Percentiles rank a stretch among this genome's conserved stretches.
Conservation (phyloP, 2,888 invertebrate genomes). For the Pandemis corylana region DNA sequence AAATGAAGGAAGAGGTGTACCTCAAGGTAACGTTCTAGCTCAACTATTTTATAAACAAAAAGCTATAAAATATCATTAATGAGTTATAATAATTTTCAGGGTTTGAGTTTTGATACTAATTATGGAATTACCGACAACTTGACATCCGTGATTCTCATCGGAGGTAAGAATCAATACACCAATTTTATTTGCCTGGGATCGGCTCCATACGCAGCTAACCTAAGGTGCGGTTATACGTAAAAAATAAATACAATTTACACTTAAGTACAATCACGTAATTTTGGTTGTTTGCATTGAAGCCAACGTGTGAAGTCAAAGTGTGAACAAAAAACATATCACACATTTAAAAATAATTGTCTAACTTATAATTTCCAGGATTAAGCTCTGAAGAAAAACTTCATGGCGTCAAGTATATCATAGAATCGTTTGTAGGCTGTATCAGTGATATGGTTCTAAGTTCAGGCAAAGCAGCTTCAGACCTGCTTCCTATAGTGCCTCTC, state of each 20-base stretch:
- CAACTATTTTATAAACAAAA: neutral
- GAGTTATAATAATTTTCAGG: conserved; percentile 67
- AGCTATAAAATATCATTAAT: no score
- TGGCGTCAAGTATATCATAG: conserved; percentile 96
- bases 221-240: no score
- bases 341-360: neutral
- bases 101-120: conserved; percentile 92
- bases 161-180: conserved; percentile 85
- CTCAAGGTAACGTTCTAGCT: conserved; percentile 82
- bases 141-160: conserved; percentile 94
- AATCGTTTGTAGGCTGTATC: conserved; percentile 96
- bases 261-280: no score
- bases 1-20: conserved; percentile 91
- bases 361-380: conserved; percentile 83
- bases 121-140: conserved; percentile 95
- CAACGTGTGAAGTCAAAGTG: no score
- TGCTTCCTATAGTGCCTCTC: conserved; percentile 91
- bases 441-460: conserved; percentile 94
- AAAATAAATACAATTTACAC: no score
- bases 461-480: conserved; percentile 93
- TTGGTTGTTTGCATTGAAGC: no score
- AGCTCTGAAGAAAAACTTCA: conserved; percentile 95
- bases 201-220: no score
- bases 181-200: neutral
- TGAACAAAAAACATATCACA: no score